Evolutionary conservation across 2,888 invertebrate genomes (phyloP), one percentile per base, ranked within the genome.

Genomic region (Melieria picta): DNA sequence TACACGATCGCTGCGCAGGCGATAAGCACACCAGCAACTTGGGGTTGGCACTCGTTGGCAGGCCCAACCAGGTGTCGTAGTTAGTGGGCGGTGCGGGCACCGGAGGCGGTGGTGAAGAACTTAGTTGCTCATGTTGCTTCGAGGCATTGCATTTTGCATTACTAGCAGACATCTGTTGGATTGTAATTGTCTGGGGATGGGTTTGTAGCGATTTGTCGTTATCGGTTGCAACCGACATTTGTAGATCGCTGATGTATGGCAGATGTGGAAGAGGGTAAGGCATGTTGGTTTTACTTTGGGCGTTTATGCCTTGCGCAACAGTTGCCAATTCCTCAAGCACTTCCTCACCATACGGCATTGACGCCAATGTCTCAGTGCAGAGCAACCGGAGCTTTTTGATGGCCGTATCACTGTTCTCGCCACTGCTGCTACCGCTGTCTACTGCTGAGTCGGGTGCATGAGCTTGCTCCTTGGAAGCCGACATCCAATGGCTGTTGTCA

Each of bases 331-430:
- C 92, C 85, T 91, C 90, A 73, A 93, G 85, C 76, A 94, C 89
- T 80, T 90, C 90, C 42, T 89, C 87, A 64, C 94, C 94, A 82
- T 90, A 92, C 4, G 93, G 93, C 82, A 93, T 88, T 6, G 90
- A 88, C 16, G 91, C 88, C 9, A 94, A 88, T 76, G 88, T 90
- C 78, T 88, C 89, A 55, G 93, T 88, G 82, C 93, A 93, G 50
- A 93, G 84, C 77, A 92, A 90, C 78, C 90, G 89, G 69, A 94
- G 84, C 47, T 89, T 87, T 64, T 87, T 86, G 0, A 91, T 90
- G 73, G 86, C 74, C 61, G 76, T 65, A 64, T 80, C 74, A 7
- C 52, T 61, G 48, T 48, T 30, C 60, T 75, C 65, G 11, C 7
- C 60, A 13, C 78, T 77, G 46, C 74, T 56, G 13, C 58, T 69